phyloP scores from a whole-genome alignment of 2,888 invertebrate genomes.

The Nemapogon koenigi region DNA sequence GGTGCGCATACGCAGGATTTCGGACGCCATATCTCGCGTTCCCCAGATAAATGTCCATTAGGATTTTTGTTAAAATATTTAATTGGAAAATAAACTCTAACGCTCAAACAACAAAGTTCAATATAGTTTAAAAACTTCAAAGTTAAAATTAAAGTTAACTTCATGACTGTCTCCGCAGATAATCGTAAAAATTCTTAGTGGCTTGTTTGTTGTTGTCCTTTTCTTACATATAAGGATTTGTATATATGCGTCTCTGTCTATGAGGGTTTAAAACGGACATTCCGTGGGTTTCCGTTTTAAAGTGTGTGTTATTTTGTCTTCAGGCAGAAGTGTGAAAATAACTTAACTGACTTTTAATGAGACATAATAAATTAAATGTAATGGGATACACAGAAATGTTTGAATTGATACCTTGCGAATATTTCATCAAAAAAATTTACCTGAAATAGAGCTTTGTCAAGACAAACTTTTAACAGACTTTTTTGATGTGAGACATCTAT shows the following conservation, averaged over 20 bases:
- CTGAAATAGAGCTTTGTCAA: too few species aligned
- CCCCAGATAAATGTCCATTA: slow-evolving; percentile 15
- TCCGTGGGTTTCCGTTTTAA: slow-evolving; percentile 29
- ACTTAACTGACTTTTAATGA: too few species aligned
- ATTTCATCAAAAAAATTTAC: too few species aligned
- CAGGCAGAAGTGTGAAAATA: slow-evolving; percentile 6
- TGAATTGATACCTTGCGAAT: too few species aligned
- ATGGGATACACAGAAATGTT: too few species aligned
- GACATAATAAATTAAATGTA: too few species aligned
- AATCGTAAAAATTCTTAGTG: slow-evolving; percentile 40
- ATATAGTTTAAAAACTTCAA: not conserved
- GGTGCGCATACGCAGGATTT: slow-evolving; percentile 25
- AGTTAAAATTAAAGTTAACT: slow-evolving; percentile 35
- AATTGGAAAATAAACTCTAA: too few species aligned
- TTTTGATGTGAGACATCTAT: too few species aligned
- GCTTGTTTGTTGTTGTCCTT: slow-evolving; percentile 10
- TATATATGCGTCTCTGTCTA: slow-evolving; percentile 20
- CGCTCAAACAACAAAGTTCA: too few species aligned
- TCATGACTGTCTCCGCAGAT: slow-evolving; percentile 31
- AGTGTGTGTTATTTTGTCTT: slow-evolving; percentile 8
- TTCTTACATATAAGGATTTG: slow-evolving; percentile 16
- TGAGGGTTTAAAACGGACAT: slow-evolving; percentile 18
- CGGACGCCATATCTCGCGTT: slow-evolving; percentile 18
- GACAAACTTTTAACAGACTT: too few species aligned
- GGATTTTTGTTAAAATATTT: slow-evolving; percentile 1